Conservation (phyloP, 1,140 invertebrate species). For the Oryctes rhinoceros region DNA sequence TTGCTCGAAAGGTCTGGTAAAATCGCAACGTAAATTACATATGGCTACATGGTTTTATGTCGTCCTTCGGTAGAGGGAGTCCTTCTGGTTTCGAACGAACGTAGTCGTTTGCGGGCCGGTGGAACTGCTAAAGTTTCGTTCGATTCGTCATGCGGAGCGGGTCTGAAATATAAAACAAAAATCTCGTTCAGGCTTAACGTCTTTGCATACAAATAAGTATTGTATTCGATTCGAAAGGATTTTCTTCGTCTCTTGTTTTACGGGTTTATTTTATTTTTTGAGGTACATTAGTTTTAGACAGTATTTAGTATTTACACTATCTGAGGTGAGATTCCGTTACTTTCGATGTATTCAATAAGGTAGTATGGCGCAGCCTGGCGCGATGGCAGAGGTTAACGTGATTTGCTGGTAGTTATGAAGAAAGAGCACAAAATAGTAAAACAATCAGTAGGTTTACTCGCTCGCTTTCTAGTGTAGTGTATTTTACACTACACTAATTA, state of each 20-base stretch:
- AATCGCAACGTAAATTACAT: not conserved
- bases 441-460: too few relatives aligned
- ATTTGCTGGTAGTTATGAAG: too few relatives aligned
- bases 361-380: too few relatives aligned
- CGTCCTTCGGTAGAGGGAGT: constrained; percentile 40
- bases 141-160: constrained; percentile 35
- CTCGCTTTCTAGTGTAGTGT: too few relatives aligned
- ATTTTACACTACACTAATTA: too few relatives aligned
- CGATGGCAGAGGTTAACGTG: too few relatives aligned
- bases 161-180: constrained; percentile 23
- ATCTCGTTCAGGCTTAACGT: not conserved
- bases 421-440: too few relatives aligned
- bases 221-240: not conserved
- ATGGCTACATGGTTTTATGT: constrained; percentile 49
- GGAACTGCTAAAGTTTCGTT: constrained; percentile 53
- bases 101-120: constrained; percentile 50
- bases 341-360: too few relatives aligned
- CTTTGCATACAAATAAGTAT: constrained; percentile 1
- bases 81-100: constrained; percentile 54
- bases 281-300: not conserved
- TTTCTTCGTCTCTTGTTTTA: not conserved
- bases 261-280: not conserved
- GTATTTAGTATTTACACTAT: too few relatives aligned
- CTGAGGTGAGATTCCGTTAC: too few relatives aligned
- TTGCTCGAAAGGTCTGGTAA: not conserved